These are phyloP conservation scores for Salarias fasciatus DNA, from an alignment of 2,797 vertebrate species.

Conservation along the genomic window DNA sequence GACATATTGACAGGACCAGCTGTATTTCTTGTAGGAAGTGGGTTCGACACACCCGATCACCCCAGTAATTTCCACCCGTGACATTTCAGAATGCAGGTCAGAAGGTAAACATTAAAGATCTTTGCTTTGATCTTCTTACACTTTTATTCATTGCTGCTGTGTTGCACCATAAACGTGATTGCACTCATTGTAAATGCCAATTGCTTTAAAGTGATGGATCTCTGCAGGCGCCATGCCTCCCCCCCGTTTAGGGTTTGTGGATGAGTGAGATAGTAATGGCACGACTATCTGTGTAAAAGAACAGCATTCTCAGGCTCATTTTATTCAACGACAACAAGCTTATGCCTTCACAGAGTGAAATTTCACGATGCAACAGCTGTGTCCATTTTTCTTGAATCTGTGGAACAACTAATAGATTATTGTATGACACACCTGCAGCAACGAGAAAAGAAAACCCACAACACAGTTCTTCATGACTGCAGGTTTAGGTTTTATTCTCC, in stretches of 20 bases:
- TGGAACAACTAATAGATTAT: background rate
- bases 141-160: constrained; percentile 20
- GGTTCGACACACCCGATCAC: too few species aligned
- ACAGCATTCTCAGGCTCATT: constrained; percentile 16
- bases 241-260: constrained; percentile 6
- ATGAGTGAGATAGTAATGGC: constrained; percentile 26
- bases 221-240: constrained; percentile 7
- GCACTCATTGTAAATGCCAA: constrained; percentile 20
- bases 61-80: too few species aligned
- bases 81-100: background rate
- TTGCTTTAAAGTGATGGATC: constrained; percentile 16
- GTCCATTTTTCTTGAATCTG: constrained; percentile 10
- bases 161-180: constrained; percentile 34
- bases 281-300: constrained; percentile 33
- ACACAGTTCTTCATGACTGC: too few species aligned
- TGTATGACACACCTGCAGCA: too few species aligned
- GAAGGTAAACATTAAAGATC: constrained; percentile 2
- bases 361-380: constrained; percentile 24
- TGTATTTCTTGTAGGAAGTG: too few species aligned
- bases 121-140: constrained; percentile 5
- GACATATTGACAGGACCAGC: too few species aligned
- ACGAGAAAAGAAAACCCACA: too few species aligned
- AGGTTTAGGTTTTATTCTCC: background rate
- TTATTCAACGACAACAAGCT: background rate
- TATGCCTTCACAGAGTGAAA: constrained; percentile 13